Evolutionary conservation across 2,113 vertebrate genomes (phyloP).

Genomic region (Catharus fuscescens): DNA sequence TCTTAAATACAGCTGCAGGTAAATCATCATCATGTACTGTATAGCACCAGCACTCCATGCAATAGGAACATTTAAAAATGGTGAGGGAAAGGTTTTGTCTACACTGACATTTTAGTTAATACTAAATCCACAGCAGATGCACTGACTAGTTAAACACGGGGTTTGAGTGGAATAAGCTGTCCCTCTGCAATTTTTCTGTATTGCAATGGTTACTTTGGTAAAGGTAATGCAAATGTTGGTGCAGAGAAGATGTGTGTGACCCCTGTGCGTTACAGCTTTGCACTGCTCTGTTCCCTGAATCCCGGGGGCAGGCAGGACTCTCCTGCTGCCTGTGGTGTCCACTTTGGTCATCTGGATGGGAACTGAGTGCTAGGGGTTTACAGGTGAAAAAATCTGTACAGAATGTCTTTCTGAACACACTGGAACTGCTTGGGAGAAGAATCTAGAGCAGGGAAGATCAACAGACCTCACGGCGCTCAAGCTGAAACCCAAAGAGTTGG

Average conservation of each 20-base stretch:
- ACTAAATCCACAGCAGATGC: not conserved
- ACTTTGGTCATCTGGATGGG: not conserved
- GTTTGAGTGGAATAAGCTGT: not conserved
- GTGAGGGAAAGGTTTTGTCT: not conserved
- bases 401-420: not conserved
- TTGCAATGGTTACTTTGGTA: not conserved
- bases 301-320: rapidly evolving
- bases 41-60: rapidly evolving
- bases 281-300: not conserved
- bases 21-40: not conserved
- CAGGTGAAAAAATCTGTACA: not conserved
- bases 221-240: not conserved
- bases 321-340: not conserved
- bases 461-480: not conserved
- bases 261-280: not conserved
- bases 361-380: not conserved
- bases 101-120: not conserved
- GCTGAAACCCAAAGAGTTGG: not conserved
- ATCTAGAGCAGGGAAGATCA: not conserved
- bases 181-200: not conserved
- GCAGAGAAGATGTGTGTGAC: not conserved
- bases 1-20: not conserved
- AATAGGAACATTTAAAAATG: not conserved
- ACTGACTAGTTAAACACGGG: not conserved
- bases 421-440: not conserved